These are phyloP conservation scores for Acanthoscelides obtectus DNA, from an alignment of 2,888 invertebrate genomes.

Conservation along the genomic window DNA sequence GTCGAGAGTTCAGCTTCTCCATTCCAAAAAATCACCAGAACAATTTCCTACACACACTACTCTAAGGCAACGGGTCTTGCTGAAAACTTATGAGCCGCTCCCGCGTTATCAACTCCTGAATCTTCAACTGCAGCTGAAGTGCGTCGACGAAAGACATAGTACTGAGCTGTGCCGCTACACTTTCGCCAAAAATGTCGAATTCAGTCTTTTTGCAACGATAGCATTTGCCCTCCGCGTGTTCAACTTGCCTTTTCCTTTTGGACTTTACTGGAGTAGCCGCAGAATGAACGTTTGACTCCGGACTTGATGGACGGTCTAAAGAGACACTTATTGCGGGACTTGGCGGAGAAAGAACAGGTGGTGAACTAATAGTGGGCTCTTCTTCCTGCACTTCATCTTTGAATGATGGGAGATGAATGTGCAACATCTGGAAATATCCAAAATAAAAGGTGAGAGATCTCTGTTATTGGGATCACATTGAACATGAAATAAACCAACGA, in stretches of 20 bases:
- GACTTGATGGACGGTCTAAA: not conserved
- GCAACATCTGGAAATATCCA: not conserved
- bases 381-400: not conserved
- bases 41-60: too few relatives aligned
- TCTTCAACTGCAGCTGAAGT: not conserved
- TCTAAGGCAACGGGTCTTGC: too few relatives aligned
- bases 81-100: not conserved
- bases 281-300: not conserved
- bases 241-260: not conserved
- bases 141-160: not conserved
- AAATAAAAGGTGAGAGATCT: too few relatives aligned
- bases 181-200: not conserved
- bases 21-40: too few relatives aligned
- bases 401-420: not conserved
- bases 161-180: not conserved
- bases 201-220: not conserved
- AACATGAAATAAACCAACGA: too few relatives aligned
- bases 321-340: not conserved
- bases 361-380: not conserved
- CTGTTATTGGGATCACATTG: too few relatives aligned
- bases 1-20: too few relatives aligned
- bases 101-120: not conserved
- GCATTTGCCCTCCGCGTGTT: not conserved
- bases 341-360: not conserved
- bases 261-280: not conserved